Evolutionary conservation across 2,113 vertebrate genomes (phyloP).

Genomic region (Paradoxurus hermaphroditus): DNA sequence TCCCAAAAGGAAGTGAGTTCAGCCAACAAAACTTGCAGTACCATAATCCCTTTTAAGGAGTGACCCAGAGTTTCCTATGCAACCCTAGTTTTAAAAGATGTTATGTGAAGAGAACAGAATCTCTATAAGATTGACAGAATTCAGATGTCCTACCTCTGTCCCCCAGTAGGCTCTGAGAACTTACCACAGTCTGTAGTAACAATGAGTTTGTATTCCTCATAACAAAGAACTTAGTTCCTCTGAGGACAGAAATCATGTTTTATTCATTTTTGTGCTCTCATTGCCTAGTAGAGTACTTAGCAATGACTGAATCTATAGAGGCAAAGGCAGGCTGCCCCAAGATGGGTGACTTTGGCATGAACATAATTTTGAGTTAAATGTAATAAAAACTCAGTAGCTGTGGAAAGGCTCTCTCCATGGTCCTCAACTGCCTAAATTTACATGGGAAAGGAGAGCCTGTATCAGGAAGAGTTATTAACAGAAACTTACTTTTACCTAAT

Average conservation of each 20-base stretch:
- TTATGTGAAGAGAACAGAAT: neutral
- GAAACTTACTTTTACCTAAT: neutral
- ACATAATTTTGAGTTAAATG: neutral
- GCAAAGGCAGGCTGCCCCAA: neutral
- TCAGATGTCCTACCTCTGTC: neutral
- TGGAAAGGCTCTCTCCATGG: neutral
- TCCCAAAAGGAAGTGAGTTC: neutral
- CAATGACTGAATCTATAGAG: neutral
- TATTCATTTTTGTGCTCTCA: neutral
- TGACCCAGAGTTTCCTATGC: neutral
- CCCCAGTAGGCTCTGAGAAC: neutral
- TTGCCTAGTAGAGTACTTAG: neutral
- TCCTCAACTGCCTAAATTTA: neutral
- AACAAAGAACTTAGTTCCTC: neutral
- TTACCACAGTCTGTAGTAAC: neutral
- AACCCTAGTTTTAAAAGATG: neutral
- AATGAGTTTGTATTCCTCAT: neutral
- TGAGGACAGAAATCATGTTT: neutral
- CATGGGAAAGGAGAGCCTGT: neutral
- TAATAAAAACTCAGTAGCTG: neutral
- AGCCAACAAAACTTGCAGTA: neutral
- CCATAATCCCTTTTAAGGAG: neutral
- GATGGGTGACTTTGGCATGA: neutral
- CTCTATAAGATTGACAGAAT: neutral
- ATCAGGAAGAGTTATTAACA: neutral